Evolutionary conservation across 2,113 vertebrate species (phyloP).

Genomic region (Rhabdomys dilectus): DNA sequence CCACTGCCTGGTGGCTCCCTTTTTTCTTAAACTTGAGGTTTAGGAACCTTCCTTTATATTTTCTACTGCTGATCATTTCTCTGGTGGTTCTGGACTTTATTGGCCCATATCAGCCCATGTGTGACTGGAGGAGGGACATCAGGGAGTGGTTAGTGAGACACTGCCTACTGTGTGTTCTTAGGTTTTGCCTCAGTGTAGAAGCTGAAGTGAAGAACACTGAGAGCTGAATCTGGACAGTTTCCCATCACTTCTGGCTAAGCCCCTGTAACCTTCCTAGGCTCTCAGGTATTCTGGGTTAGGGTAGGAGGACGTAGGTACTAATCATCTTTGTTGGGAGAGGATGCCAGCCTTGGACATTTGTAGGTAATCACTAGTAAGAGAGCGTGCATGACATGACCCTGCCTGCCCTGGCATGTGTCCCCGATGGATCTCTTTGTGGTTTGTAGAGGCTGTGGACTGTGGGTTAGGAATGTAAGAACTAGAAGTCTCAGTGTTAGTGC

Average conservation of each 20-base stretch:
- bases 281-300: neutral
- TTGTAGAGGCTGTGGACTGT: neutral
- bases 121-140: neutral
- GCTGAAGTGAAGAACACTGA: neutral
- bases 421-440: neutral
- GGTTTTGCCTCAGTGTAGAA: neutral
- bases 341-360: neutral
- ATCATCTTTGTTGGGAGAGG: neutral
- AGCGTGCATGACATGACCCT: neutral
- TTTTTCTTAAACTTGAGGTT: neutral
- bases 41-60: rapidly evolving
- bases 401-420: neutral
- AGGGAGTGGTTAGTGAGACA: neutral
- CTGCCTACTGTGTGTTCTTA: rapidly evolving
- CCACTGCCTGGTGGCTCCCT: neutral
- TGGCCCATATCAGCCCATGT: neutral
- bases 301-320: neutral
- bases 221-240: neutral
- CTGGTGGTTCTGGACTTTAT: neutral
- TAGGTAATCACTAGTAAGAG: neutral
- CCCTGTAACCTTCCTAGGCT: too few species aligned
- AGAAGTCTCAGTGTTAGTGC: neutral
- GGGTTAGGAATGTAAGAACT: neutral
- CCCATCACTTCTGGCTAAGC: neutral
- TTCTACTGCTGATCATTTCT: neutral